Evolutionary conservation across 2,113 vertebrate species (phyloP).

Genomic region (Rhinogobius similis): DNA sequence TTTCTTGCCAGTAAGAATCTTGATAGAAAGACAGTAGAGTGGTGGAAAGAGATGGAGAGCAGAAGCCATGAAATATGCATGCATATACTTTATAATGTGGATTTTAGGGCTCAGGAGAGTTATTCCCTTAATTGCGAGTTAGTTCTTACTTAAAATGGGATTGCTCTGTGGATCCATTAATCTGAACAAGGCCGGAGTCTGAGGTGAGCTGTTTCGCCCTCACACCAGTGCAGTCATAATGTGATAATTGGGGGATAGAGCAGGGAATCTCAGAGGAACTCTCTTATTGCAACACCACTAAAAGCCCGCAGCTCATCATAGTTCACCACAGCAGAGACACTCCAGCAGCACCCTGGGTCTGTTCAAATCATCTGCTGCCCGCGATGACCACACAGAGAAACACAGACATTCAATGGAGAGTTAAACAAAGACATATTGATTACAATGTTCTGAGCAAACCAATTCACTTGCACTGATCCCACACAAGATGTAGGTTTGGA

Average conservation of each 20-base stretch:
- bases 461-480: not conserved
- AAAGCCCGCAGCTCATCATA: slow-evolving; percentile 57
- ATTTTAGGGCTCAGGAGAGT: slow-evolving; percentile 60
- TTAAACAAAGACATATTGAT: slow-evolving; percentile 10
- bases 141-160: slow-evolving; percentile 68
- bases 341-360: slow-evolving; percentile 41
- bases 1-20: not conserved
- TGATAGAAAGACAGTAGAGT: slow-evolving; percentile 8
- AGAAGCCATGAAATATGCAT: slow-evolving; percentile 56
- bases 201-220: slow-evolving; percentile 71
- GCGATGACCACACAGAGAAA: slow-evolving; percentile 32
- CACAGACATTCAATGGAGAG: slow-evolving; percentile 17
- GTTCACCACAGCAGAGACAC: slow-evolving; percentile 49
- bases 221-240: slow-evolving; percentile 83
- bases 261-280: slow-evolving; percentile 78
- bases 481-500: not conserved
- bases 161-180: slow-evolving; percentile 69
- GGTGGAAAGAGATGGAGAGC: slow-evolving; percentile 32
- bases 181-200: slow-evolving; percentile 53
- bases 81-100: slow-evolving; percentile 44
- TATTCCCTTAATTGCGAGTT: slow-evolving; percentile 72
- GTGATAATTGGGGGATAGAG: slow-evolving; percentile 84
- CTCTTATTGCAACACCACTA: slow-evolving; percentile 55
- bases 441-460: not conserved
- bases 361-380: slow-evolving; percentile 49